phyloP scores from a whole-genome alignment of 2,113 vertebrate species.

The Brachypteracias leptosomus region DNA sequence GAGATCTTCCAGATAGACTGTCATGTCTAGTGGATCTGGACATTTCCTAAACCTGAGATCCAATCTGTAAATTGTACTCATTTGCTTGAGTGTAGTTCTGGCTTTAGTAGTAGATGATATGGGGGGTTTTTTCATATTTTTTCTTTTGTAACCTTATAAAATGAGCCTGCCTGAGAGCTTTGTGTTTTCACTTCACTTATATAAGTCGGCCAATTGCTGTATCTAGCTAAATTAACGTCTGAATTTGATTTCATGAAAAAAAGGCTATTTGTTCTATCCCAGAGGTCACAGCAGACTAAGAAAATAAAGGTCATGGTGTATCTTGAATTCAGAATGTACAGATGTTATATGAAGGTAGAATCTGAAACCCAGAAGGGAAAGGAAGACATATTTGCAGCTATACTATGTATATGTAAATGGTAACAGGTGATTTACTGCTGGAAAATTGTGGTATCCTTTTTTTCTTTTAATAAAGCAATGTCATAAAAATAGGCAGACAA shows the following conservation, averaged over 20 bases:
- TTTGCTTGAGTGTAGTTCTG: background rate
- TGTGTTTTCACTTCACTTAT: background rate
- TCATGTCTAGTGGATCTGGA: background rate
- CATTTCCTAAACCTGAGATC: background rate
- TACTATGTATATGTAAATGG: slow-evolving; percentile 11
- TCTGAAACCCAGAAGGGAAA: slow-evolving; percentile 1
- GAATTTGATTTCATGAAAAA: background rate
- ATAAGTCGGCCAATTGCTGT: background rate
- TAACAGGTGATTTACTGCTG: slow-evolving; percentile 30
- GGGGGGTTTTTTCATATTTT: background rate
- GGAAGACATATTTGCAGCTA: background rate
- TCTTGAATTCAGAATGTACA: slow-evolving; percentile 19
- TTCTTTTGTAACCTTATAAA: background rate
- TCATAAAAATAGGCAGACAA: slow-evolving; percentile 32
- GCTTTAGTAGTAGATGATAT: background rate
- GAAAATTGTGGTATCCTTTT: background rate
- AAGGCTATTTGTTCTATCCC: background rate
- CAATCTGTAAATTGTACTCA: background rate
- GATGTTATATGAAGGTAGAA: slow-evolving; percentile 25
- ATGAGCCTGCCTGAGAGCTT: background rate
- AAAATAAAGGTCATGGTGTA: slow-evolving; percentile 29
- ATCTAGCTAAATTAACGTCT: slow-evolving; percentile 28
- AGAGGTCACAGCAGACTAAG: slow-evolving; percentile 9
- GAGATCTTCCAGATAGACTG: background rate
- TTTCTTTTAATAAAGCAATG: slow-evolving; percentile 20